Base-by-base conservation (phyloP, 2,888 invertebrate genomes). In the Aspidiotus destructor region DNA sequence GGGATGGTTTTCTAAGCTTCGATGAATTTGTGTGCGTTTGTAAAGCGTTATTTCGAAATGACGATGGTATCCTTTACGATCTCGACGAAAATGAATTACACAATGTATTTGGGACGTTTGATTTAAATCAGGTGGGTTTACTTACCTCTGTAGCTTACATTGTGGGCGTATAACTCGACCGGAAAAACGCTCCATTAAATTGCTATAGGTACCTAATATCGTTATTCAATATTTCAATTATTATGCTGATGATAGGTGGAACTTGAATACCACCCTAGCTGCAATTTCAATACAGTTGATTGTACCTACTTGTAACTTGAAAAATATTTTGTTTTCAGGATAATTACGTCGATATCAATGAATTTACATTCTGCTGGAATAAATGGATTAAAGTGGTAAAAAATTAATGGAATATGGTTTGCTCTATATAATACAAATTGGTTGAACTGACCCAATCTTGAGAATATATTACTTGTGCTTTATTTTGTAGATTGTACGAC, bases 331-430 rank as follows among this genome's bases (percentile, higher is more conserved):
- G 42, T 60, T 42, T 73, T 65, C 70, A 78, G 42, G 89, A 90
- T 77, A 87, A 86, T 0, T 84, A 82, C 74, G 86, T 92, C 69
- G 89, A 90, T 76, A 84, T 84, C 69, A 86, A 88, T 70, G 92
- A 93, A 79, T 92, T 93, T 76, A 83, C 85, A 68, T 78, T 87
- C 76, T 92, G 92, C 76, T 92, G 92, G 92, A 88, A 89, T 78
- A 86, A 87, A 75, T 92, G 92, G 92, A 90, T 92, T 72, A 91
- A 91, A 84, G 86, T 88, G 75, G 88, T 88, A 76, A 82, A 84
- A 28, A 28, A 28, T 28, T 5, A 3, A 28, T 28, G 28, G 28
- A 28, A 28, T 28, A 3, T 28, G 28, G 28, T 79, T 48, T 54
- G 9, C 28, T 41, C 1, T 40, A 52, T 3, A 54, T 8, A 28